A percentile compares a stretch with the other conserved stretches of the same genome.
Evolutionary conservation across 2,113 vertebrate species (phyloP).

Genomic region (Macrotis lagotis): DNA sequence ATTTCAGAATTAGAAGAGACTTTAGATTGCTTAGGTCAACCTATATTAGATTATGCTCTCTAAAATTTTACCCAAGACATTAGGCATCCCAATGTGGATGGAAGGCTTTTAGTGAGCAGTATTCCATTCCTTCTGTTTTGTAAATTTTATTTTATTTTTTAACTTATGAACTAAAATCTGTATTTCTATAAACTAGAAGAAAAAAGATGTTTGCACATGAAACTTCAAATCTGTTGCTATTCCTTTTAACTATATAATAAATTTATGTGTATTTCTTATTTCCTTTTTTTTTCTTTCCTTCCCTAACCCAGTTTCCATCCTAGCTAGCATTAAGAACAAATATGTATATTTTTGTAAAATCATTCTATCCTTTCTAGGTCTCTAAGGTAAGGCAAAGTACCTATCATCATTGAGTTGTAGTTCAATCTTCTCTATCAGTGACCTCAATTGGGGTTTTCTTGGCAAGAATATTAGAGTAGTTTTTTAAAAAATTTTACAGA

Average conservation of each 20-base stretch:
- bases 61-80: neutral
- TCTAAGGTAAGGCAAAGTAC: neutral
- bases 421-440: neutral
- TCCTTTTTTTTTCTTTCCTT: neutral
- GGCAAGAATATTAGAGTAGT: neutral
- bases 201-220: neutral
- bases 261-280: neutral
- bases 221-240: neutral
- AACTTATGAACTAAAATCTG: neutral
- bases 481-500: neutral
- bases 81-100: neutral
- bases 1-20: neutral
- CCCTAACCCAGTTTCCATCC: neutral
- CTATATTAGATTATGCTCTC: neutral
- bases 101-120: neutral
- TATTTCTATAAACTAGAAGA: neutral
- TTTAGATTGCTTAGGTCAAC: neutral
- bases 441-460: neutral
- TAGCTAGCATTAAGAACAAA: neutral
- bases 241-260: neutral
- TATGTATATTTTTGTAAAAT: neutral
- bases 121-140: neutral
- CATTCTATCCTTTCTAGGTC: neutral
- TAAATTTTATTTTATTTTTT: neutral
- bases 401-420: neutral